These are phyloP conservation scores for Danionella dracula DNA, from an alignment of 2,797 vertebrate genomes.

Conservation along the genomic window DNA sequence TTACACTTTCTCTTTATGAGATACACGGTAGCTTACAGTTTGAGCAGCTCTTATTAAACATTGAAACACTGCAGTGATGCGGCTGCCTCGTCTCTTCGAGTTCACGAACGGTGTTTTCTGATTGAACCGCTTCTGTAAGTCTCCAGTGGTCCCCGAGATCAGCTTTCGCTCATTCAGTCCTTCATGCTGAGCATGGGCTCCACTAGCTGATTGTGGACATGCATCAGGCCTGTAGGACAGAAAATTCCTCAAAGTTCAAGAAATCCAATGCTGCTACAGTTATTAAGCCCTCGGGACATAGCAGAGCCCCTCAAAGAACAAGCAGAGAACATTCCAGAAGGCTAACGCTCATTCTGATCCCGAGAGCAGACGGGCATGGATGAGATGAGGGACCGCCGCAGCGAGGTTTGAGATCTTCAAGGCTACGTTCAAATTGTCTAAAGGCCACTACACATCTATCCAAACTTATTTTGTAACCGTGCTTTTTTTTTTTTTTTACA, in stretches of 20 bases:
- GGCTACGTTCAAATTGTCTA: too few species aligned
- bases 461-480: too few species aligned
- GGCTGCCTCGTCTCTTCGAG: too few species aligned
- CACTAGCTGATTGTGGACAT: constrained; percentile 94
- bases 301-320: background rate
- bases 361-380: background rate
- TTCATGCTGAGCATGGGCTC: constrained; percentile 61
- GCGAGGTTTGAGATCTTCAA: too few species aligned
- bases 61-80: too few species aligned
- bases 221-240: constrained; percentile 82
- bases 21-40: too few species aligned
- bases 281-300: background rate
- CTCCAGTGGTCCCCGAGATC: constrained; percentile 15
- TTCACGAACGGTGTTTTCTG: background rate
- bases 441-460: too few species aligned
- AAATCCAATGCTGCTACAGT: constrained; percentile 23
- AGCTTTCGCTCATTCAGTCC: constrained; percentile 18
- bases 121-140: background rate
- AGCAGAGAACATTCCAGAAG: constrained; percentile 6
- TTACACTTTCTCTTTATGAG: too few species aligned
- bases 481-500: too few species aligned
- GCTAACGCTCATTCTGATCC: background rate
- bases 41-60: too few species aligned
- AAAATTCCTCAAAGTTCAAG: background rate
- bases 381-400: background rate